Evolutionary conservation across 2,113 vertebrate species (phyloP).

Genomic region (Sceloporus undulatus): DNA sequence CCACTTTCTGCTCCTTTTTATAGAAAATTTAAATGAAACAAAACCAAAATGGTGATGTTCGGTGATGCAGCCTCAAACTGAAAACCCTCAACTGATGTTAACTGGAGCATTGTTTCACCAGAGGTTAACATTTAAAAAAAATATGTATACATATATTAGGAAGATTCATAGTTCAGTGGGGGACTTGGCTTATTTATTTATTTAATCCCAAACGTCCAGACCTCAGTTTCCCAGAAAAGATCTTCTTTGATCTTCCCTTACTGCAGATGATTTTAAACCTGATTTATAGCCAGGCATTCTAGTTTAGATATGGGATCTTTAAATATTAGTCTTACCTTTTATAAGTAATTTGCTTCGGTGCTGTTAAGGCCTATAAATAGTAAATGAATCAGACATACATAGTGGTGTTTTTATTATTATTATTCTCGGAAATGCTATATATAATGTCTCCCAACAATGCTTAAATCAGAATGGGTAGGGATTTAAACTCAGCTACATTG

Average conservation of each 20-base stretch:
- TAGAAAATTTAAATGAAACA: background rate
- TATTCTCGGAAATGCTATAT: conserved; percentile 36
- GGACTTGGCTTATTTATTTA: conserved; percentile 33
- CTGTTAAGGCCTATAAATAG: conserved; percentile 57
- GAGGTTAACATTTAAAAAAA: conserved; percentile 35
- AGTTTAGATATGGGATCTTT: conserved; percentile 63
- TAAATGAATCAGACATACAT: conserved; percentile 48
- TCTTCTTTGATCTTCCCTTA: conserved; percentile 56
- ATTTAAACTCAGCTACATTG: conserved; percentile 52
- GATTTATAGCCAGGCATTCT: conserved; percentile 55
- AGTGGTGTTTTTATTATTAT: conserved; percentile 55
- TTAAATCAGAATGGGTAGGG: conserved; percentile 59
- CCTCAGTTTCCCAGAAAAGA: conserved; percentile 48
- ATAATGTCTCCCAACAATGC: conserved; percentile 55
- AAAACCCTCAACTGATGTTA: background rate
- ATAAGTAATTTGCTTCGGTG: conserved; percentile 69
- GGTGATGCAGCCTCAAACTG: background rate
- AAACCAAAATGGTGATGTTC: background rate
- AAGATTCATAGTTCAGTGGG: conserved; percentile 33
- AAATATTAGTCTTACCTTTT: conserved; percentile 61
- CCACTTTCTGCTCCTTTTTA: background rate
- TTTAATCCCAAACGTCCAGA: conserved; percentile 19
- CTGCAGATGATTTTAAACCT: conserved; percentile 58
- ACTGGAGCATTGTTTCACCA: background rate
- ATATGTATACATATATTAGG: background rate